A percentile compares a stretch with the other conserved stretches of the same genome.
These are phyloP conservation scores for Neotoxoptera formosana DNA, from an alignment of 1,140 invertebrate species.

Conservation along the genomic window DNA sequence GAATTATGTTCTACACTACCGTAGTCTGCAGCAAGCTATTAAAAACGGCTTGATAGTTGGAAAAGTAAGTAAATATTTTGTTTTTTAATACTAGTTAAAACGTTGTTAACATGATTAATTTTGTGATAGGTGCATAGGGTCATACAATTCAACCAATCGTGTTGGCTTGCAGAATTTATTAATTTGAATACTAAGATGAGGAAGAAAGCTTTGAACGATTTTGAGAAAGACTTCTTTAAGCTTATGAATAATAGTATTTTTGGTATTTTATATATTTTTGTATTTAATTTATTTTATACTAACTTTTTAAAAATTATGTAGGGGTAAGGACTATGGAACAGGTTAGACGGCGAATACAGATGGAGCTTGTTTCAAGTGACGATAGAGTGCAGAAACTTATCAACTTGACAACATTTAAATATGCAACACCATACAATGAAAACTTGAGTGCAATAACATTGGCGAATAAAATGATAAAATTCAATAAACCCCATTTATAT, in stretches of 20 bases:
- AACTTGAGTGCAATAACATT: not conserved
- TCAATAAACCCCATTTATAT: not conserved
- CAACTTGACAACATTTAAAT: not conserved
- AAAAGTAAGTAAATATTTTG: constrained; percentile 60
- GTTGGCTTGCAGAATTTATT: not conserved
- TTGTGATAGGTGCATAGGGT: not conserved
- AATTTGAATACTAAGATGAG: not conserved
- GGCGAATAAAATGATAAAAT: not conserved
- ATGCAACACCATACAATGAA: not conserved
- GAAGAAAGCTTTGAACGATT: not conserved
- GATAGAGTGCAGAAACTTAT: too few species aligned
- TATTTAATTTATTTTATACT: not conserved
- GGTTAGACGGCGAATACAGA: not conserved
- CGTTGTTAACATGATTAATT: too few species aligned
- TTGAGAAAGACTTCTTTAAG: constrained; percentile 17
- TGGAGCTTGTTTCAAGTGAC: not conserved
- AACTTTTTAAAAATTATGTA: not conserved
- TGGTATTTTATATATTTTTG: not conserved
- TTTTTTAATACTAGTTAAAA: not conserved
- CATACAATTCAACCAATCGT: not conserved
- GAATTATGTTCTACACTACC: too few species aligned
- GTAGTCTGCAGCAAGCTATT: too few species aligned
- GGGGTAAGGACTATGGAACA: too few species aligned
- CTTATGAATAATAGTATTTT: not conserved
- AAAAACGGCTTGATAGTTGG: too few species aligned